phyloP scores from a whole-genome alignment of 2,113 vertebrate species.

The Fulica atra region DNA sequence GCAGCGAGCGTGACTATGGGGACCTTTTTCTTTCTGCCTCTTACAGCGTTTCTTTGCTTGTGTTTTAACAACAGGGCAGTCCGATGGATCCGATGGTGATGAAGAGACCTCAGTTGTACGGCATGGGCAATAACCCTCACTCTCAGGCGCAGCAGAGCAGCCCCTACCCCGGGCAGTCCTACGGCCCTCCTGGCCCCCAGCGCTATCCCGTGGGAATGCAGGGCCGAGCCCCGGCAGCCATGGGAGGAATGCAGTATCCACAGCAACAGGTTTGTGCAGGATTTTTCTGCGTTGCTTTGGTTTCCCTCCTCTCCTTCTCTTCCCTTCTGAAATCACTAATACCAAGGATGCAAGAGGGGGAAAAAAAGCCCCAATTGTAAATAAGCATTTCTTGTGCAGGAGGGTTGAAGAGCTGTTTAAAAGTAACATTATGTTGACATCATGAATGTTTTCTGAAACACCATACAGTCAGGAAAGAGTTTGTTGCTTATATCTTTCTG shows the following conservation, averaged over 20 bases:
- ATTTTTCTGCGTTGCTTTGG: not conserved
- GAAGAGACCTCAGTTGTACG: constrained; percentile 95
- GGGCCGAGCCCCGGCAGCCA: constrained; percentile 85
- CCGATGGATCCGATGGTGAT: constrained; percentile 97
- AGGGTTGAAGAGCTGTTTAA: not conserved
- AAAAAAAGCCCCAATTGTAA: not conserved
- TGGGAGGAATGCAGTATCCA: constrained; percentile 91
- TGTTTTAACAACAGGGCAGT: constrained; percentile 81
- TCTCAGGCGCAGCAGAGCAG: constrained; percentile 86
- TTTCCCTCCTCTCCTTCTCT: not conserved
- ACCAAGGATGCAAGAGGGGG: not conserved
- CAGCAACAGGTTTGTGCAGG: constrained; percentile 90
- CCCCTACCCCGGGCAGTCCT: constrained; percentile 88
- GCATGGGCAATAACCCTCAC: constrained; percentile 90
- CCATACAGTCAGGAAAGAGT: not conserved
- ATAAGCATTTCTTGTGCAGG: not conserved
- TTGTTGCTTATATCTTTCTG: not conserved
- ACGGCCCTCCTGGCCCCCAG: constrained; percentile 88
- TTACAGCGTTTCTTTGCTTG: not conserved
- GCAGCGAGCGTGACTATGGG: not conserved
- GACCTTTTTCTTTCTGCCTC: not conserved
- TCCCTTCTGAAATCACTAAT: not conserved
- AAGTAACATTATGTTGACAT: not conserved
- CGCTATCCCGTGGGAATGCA: constrained; percentile 92
- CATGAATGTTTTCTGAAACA: not conserved